phyloP scores from a whole-genome alignment of 2,113 vertebrate species.

The Trochalopteron elliotii region DNA sequence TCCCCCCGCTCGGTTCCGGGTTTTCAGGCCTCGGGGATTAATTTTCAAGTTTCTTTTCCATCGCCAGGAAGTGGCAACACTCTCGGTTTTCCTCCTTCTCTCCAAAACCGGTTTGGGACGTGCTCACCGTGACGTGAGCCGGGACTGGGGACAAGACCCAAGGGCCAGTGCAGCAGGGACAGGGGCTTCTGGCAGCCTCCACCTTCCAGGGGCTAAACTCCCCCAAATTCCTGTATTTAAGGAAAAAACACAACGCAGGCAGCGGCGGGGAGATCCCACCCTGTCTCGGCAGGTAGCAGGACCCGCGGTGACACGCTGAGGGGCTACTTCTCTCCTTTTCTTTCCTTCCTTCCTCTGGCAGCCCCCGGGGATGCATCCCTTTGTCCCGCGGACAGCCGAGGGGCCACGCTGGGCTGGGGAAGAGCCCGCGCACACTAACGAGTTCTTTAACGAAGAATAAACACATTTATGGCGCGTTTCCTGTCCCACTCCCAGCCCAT shows the following conservation, averaged over 20 bases:
- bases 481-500: background rate
- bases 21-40: background rate
- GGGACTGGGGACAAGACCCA: background rate
- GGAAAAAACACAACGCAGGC: background rate
- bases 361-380: background rate
- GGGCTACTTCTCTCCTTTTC: background rate
- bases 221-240: background rate
- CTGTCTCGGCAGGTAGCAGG: background rate
- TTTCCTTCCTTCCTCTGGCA: background rate
- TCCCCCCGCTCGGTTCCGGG: background rate
- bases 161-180: background rate
- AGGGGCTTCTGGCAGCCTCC: background rate
- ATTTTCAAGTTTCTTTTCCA: conserved; percentile 25
- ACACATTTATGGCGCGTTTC: background rate
- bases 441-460: conserved; percentile 3
- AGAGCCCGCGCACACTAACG: background rate
- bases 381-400: conserved; percentile 6
- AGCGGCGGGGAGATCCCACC: background rate
- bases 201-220: background rate
- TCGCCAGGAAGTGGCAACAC: background rate
- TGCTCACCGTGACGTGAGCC: background rate
- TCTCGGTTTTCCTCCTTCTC: conserved; percentile 33
- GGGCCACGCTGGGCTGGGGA: background rate
- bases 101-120: background rate
- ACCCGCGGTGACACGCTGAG: background rate